A percentile compares a stretch with the other conserved stretches of the same genome.
Evolutionary conservation across 2,113 vertebrate genomes (phyloP).

Genomic region (Callorhinus ursinus): DNA sequence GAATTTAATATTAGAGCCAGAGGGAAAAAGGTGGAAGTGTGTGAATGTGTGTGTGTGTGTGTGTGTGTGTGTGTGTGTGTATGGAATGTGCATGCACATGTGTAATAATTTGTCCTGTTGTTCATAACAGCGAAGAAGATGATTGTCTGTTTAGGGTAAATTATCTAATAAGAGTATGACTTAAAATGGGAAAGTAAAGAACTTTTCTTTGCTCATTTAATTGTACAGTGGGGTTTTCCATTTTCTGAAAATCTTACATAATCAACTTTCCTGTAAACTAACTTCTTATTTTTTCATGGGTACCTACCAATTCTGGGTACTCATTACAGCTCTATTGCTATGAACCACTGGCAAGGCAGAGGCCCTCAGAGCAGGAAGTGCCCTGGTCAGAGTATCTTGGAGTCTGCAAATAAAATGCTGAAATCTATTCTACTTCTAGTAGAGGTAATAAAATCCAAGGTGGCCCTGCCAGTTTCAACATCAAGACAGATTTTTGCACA

Average conservation of each 20-base stretch:
- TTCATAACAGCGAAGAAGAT: not conserved
- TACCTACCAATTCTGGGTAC: not conserved
- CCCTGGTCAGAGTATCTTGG: not conserved
- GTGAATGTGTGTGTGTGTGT: not conserved
- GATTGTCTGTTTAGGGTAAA: not conserved
- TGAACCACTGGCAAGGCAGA: not conserved
- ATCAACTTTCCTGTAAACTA: not conserved
- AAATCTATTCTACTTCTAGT: not conserved
- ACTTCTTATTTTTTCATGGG: not conserved
- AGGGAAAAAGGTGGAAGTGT: not conserved
- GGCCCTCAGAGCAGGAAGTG: not conserved
- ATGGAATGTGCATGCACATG: fast-evolving
- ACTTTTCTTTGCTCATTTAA: not conserved
- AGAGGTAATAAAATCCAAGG: not conserved
- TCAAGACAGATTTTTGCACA: not conserved
- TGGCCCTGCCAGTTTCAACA: not conserved
- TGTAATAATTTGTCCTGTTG: not conserved
- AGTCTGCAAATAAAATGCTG: constrained; percentile 13
- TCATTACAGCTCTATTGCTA: not conserved
- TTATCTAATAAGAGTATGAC: not conserved
- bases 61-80: not conserved
- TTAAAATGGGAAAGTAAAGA: not conserved
- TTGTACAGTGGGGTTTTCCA: not conserved
- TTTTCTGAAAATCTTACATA: not conserved
- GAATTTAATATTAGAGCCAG: not conserved